These are phyloP conservation scores for Acromyrmex heyeri DNA, from an alignment of 1,140 invertebrate species.

Conservation along the genomic window DNA sequence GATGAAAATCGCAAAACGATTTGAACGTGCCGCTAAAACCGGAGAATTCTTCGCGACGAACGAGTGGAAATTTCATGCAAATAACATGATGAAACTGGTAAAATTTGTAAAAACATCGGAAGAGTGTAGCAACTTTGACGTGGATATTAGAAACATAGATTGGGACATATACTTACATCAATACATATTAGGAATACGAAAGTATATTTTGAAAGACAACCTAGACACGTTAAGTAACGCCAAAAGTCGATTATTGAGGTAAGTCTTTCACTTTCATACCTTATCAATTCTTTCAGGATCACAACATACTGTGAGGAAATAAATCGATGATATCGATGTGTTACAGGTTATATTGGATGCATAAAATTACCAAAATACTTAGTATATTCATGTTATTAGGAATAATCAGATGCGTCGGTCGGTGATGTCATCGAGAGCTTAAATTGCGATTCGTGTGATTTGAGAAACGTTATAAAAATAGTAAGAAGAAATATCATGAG, in stretches of 20 bases:
- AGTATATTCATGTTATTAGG: slow-evolving; percentile 78
- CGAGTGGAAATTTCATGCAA: slow-evolving; percentile 94
- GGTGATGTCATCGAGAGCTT: slow-evolving; percentile 74
- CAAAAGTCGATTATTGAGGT: slow-evolving; percentile 90
- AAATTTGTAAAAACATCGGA: slow-evolving; percentile 87
- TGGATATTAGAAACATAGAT: slow-evolving; percentile 88
- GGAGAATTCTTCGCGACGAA: slow-evolving; percentile 95
- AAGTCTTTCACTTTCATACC: slow-evolving; percentile 45
- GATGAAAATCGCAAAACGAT: slow-evolving; percentile 93
- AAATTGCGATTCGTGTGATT: neutral
- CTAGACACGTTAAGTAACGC: slow-evolving; percentile 89
- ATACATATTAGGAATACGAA: slow-evolving; percentile 93
- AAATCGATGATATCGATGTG: slow-evolving; percentile 39
- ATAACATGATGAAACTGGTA: slow-evolving; percentile 91
- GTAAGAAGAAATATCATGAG: neutral
- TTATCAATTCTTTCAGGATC: neutral
- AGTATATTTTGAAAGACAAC: slow-evolving; percentile 93
- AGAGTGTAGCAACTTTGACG: slow-evolving; percentile 89
- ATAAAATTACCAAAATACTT: slow-evolving; percentile 80
- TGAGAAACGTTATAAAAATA: neutral
- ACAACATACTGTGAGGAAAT: neutral
- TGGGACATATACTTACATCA: slow-evolving; percentile 91
- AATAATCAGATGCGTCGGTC: slow-evolving; percentile 75
- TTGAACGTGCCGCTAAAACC: slow-evolving; percentile 92
- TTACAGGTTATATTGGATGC: slow-evolving; percentile 84